Evolutionary conservation across 1,140 invertebrate species (phyloP), one percentile per base, ranked within the genome.

Genomic region (Mya arenaria): DNA sequence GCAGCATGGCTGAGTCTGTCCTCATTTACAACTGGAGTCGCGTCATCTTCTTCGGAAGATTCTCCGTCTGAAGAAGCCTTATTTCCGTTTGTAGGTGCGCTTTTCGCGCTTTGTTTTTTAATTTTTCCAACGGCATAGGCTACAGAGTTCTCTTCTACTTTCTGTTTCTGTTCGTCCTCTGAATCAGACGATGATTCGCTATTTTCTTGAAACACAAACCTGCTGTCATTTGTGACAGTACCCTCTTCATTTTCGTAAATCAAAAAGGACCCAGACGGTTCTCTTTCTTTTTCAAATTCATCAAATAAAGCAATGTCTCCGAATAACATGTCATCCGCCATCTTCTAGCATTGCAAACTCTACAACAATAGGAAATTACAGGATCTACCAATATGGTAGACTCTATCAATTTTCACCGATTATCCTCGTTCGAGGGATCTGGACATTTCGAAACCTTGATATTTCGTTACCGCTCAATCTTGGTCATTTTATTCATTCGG

Each of bases 241-340:
- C 85, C 55, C 17, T 78, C 77, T 55, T 86, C 78, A 65, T 73
- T 75, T 23, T 88, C 85, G 63, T 84, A 88, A 37, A 85, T 69
- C 48, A 90, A 89, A 65, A 90, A 90, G 36, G 85, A 87, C 15
- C 80, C 78, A 39, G 83, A 60, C 2, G 85, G 82, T 28, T 87
- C 82, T 34, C 90, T 74, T 15, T 89, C 87, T 82, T 89, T 91
- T 37, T 91, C 90, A 84, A 91, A 91, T 83, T 91, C 90, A 1
- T 86, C 87, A 84, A 91, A 91, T 28, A 91, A 80, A 30, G 83
- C 84, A 2, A 86, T 81, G 85, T 90, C 89, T n/a, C 89, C 88
- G 82, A 90, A 90, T 10, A 89, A 63, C 68, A 85, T 84, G 25
- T 83, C 86, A 58, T 86, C 87, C 87, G 73, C 73, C 73, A 75